phyloP scores from a whole-genome alignment of 2,113 vertebrate species.

The Apus apus region DNA sequence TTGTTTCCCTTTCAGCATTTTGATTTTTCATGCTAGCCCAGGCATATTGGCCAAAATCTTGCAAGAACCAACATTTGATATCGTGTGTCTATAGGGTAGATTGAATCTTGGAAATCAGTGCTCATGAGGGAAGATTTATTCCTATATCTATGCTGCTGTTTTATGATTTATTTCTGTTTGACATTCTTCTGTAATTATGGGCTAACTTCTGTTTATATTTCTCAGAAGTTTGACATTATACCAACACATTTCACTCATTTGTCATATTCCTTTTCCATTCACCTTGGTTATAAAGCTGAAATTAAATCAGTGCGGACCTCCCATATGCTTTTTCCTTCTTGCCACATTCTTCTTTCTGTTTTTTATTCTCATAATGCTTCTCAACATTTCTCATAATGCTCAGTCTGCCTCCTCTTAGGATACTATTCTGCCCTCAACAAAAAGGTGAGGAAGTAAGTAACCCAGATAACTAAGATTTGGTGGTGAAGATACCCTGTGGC shows the following conservation, averaged over 20 bases:
- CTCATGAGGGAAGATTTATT: too few relatives aligned
- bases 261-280: background rate
- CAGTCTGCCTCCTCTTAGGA: background rate
- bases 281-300: constrained; percentile 16
- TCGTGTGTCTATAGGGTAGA: too few relatives aligned
- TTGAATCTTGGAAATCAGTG: too few relatives aligned
- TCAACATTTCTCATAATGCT: background rate
- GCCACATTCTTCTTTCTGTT: background rate
- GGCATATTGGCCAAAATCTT: too few relatives aligned
- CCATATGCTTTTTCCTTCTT: background rate
- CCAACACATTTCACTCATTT: constrained; percentile 18
- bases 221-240: constrained; percentile 5
- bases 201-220: constrained; percentile 14
- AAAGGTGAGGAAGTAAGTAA: background rate
- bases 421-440: background rate
- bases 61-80: too few relatives aligned
- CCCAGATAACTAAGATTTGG: background rate
- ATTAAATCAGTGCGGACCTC: constrained; percentile 11
- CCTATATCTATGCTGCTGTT: background rate
- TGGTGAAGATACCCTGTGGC: background rate
- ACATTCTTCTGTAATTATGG: background rate
- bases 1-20: background rate
- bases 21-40: background rate
- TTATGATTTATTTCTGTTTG: background rate
- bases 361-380: background rate